These are phyloP conservation scores for Ooceraea biroi DNA, from an alignment of 1,140 invertebrate species.

Conservation along the genomic window DNA sequence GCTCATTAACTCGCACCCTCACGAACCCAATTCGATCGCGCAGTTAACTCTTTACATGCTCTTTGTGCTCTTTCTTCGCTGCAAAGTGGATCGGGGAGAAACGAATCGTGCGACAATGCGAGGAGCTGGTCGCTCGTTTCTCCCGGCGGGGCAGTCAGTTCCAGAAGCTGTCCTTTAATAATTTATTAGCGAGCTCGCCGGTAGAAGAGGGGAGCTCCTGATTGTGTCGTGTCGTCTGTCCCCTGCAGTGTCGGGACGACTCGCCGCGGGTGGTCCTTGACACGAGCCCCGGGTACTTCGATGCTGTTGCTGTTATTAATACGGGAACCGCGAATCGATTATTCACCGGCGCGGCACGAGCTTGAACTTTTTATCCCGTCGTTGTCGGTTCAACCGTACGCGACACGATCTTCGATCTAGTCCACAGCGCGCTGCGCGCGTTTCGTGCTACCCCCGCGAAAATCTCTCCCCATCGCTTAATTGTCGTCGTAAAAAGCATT, in stretches of 20 bases:
- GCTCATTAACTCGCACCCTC: not conserved
- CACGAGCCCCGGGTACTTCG: slow-evolving; percentile 80
- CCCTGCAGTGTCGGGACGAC: slow-evolving; percentile 80
- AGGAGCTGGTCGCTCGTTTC: slow-evolving; percentile 67
- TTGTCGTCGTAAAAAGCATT: not conserved
- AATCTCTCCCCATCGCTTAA: not conserved
- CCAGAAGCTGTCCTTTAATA: slow-evolving; percentile 86
- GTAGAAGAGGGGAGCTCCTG: slow-evolving; percentile 78
- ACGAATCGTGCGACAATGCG: slow-evolving; percentile 30
- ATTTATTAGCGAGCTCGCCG: slow-evolving; percentile 84
- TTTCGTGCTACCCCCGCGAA: not conserved
- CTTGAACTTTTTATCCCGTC: slow-evolving; percentile 2
- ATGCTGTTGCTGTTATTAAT: slow-evolving; percentile 83
- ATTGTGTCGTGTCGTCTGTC: slow-evolving; percentile 85
- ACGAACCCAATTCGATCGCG: too few species aligned
- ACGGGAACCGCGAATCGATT: slow-evolving; percentile 80
- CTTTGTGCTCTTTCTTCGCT: slow-evolving; percentile 7
- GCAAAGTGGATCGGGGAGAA: slow-evolving; percentile 35
- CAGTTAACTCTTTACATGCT: slow-evolving; percentile 27
- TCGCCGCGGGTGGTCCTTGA: slow-evolving; percentile 85
- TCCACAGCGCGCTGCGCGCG: too few species aligned
- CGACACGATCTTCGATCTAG: not conserved
- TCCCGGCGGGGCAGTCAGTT: slow-evolving; percentile 83
- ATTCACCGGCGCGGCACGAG: slow-evolving; percentile 72
- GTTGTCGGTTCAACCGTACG: not conserved